Percentiles rank a stretch among this genome's conserved stretches.
These are phyloP conservation scores for Drosophila kikkawai DNA, from an alignment of 1,140 invertebrate species.

Conservation along the genomic window DNA sequence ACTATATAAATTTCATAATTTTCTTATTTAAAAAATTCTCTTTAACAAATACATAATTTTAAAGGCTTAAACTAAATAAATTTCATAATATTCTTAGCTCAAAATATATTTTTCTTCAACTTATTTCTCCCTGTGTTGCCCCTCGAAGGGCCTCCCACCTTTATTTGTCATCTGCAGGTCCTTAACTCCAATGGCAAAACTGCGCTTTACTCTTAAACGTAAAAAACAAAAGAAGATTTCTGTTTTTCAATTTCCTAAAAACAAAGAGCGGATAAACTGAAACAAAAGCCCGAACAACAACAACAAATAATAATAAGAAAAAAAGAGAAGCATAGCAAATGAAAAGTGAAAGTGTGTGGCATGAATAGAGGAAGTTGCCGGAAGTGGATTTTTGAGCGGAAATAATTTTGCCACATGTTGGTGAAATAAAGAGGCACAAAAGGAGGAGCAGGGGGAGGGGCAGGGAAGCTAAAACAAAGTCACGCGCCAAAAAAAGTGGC, in stretches of 20 bases:
- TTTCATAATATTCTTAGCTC: too few relatives aligned
- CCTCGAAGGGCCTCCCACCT: neutral
- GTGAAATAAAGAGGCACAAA: conserved; percentile 59
- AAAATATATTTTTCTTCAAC: too few relatives aligned
- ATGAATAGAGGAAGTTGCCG: conserved; percentile 47
- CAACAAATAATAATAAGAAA: neutral
- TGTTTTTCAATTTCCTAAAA: conserved; percentile 66
- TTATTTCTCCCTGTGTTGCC: neutral
- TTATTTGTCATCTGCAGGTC: conserved; percentile 54
- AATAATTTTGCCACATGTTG: conserved; percentile 82
- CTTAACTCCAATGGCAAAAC: conserved; percentile 28
- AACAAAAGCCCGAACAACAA: neutral
- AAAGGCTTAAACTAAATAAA: too few relatives aligned
- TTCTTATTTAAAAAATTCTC: too few relatives aligned
- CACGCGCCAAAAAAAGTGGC: conserved; percentile 25
- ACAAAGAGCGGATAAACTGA: conserved; percentile 24
- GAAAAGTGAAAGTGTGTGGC: conserved; percentile 26
- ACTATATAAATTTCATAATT: too few relatives aligned
- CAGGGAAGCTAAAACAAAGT: conserved; percentile 53
- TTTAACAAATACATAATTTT: too few relatives aligned
- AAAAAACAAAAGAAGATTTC: conserved; percentile 16
- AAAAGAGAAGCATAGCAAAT: conserved; percentile 4
- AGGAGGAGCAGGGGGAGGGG: neutral
- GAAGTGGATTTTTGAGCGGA: conserved; percentile 80
- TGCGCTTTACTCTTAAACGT: conserved; percentile 33